phyloP scores from a whole-genome alignment of 2,797 vertebrate species.

The Pelobates cultripes region DNA sequence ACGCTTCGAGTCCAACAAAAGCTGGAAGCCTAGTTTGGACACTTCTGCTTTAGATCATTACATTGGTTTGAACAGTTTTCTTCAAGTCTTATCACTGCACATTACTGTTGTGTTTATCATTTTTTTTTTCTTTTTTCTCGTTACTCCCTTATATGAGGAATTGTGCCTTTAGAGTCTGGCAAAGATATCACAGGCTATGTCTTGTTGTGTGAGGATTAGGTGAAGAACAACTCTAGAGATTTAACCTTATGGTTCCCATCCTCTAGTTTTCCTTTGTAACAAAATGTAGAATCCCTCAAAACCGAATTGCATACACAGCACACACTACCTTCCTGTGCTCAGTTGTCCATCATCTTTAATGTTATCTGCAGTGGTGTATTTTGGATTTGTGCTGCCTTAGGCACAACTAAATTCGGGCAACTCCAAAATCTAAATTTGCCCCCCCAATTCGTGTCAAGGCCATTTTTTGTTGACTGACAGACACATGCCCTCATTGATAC shows the following conservation, averaged over 20 bases:
- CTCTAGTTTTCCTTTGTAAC: slow-evolving; percentile 17
- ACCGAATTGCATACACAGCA: neutral
- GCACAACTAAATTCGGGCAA: too few species aligned
- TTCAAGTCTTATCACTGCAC: too few species aligned
- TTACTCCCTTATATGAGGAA: neutral
- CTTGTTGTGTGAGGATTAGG: slow-evolving; percentile 49
- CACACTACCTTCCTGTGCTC: neutral
- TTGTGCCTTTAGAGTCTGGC: slow-evolving; percentile 18
- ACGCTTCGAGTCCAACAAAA: too few species aligned
- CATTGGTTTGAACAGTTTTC: too few species aligned
- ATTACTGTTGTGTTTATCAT: neutral
- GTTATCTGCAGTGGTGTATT: too few species aligned
- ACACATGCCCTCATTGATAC: too few species aligned
- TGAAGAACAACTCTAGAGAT: slow-evolving; percentile 31
- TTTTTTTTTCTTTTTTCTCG: neutral
- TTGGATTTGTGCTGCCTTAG: too few species aligned
- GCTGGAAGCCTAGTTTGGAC: too few species aligned
- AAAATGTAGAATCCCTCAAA: neutral
- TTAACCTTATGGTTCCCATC: slow-evolving; percentile 23
- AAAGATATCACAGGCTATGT: slow-evolving; percentile 11
- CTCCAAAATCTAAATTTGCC: too few species aligned
- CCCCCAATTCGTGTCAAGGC: too few species aligned
- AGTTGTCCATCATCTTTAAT: neutral
- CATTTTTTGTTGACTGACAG: too few species aligned
- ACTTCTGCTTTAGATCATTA: too few species aligned